Conservation (phyloP, 2,888 invertebrate species). For the Tyria jacobaeae region DNA sequence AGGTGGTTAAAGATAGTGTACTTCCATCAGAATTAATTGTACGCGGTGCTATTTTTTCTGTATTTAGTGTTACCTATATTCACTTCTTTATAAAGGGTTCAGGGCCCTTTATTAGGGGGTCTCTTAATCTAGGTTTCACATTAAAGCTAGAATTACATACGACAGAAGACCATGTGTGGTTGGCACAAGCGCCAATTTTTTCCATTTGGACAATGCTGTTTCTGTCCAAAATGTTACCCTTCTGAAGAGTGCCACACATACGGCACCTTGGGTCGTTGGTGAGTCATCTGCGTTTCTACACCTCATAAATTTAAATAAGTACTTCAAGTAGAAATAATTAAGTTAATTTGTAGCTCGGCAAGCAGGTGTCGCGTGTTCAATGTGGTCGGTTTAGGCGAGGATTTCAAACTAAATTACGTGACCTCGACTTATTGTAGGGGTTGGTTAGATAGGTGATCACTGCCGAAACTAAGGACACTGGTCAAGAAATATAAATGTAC, state of each 20-base stretch:
- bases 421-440: constrained; percentile 30
- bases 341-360: constrained; percentile 34
- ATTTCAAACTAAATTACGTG: constrained; percentile 28
- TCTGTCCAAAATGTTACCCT: constrained; percentile 34
- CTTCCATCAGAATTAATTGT: no score
- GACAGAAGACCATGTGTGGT: no score
- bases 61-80: no score
- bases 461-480: constrained; percentile 31
- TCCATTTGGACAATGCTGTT: constrained; percentile 36
- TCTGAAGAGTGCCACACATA: constrained; percentile 42
- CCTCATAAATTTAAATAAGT: constrained; percentile 38
- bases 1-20: no score
- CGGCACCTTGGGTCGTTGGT: constrained; percentile 43
- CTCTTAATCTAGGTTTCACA: no score
- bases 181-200: constrained; percentile 22
- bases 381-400: constrained; percentile 26
- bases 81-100: no score
- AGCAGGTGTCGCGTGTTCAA: constrained; percentile 34
- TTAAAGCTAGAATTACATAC: not conserved
- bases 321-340: constrained; percentile 22
- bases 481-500: constrained; percentile 10
- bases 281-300: constrained; percentile 33
- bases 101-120: no score
- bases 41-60: no score
- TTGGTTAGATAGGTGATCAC: constrained; percentile 36